Evolutionary conservation across 2,888 invertebrate species (phyloP).

Genomic region (Caenorhabditis drosophilae): DNA sequence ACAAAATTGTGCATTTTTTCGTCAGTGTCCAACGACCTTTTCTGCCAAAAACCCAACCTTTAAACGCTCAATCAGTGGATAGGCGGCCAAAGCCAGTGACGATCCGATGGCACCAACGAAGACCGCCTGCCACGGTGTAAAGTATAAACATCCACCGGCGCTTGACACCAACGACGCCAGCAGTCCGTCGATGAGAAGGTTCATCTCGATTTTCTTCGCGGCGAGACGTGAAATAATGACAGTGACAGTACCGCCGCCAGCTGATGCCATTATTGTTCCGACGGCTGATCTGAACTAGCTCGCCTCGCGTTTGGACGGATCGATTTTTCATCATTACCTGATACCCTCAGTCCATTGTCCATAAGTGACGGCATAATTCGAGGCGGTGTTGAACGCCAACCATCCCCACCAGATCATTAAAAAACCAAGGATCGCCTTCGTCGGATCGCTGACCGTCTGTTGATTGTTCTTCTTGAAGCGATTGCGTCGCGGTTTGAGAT

Average conservation of each 20-base stretch:
- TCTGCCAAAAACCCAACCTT: conserved; percentile 24
- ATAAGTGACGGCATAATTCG: conserved; percentile 60
- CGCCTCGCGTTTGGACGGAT: conserved; percentile 10
- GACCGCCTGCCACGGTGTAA: conserved; percentile 57
- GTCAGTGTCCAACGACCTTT: no score
- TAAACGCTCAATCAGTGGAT: conserved; percentile 56
- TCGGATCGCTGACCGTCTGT: conserved; percentile 61
- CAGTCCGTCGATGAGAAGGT: conserved; percentile 64
- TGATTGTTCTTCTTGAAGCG: conserved; percentile 55
- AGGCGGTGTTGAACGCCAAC: conserved; percentile 63
- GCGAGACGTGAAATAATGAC: conserved; percentile 18
- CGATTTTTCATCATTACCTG: conserved; percentile 19
- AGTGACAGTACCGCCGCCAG: conserved; percentile 36
- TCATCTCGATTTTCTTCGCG: conserved; percentile 57
- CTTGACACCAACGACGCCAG: conserved; percentile 62
- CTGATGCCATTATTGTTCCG: conserved; percentile 54
- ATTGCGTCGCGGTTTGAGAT: conserved; percentile 51
- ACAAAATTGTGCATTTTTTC: no score
- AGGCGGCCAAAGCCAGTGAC: conserved; percentile 54
- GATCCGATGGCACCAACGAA: conserved; percentile 61
- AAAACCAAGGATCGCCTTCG: conserved; percentile 61
- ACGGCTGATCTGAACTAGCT: conserved; percentile 54
- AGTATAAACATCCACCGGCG: conserved; percentile 60
- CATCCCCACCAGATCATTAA: conserved; percentile 67
- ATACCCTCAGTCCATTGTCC: conserved; percentile 62